Percentiles rank a stretch among this genome's conserved stretches.
Evolutionary conservation across 2,888 invertebrate genomes (phyloP).

Genomic region (Pocota personata): DNA sequence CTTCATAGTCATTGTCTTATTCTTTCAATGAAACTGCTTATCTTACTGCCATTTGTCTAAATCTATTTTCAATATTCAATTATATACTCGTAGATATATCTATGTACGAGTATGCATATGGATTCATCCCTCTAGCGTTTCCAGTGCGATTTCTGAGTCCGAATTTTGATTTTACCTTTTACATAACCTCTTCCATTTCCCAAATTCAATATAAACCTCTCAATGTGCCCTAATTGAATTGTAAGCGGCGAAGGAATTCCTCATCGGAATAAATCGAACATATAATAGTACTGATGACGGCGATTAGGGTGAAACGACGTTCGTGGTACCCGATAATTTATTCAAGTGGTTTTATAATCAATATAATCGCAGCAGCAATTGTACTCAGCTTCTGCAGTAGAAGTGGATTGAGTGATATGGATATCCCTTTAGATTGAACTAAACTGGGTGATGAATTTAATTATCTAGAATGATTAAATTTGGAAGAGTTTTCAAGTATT

Average conservation of each 20-base stretch:
- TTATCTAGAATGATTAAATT: neutral
- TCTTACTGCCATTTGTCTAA: conserved; percentile 35
- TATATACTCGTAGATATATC: neutral
- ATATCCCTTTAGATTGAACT: conserved; percentile 33
- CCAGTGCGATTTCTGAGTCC: conserved; percentile 36
- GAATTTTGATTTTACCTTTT: conserved; percentile 50
- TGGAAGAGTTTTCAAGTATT: neutral
- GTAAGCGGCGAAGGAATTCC: conserved; percentile 52
- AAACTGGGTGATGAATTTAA: conserved; percentile 27
- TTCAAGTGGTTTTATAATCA: conserved; percentile 69
- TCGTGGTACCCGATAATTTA: conserved; percentile 62
- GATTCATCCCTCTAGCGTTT: neutral
- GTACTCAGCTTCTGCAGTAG: conserved; percentile 33
- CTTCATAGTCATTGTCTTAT: neutral
- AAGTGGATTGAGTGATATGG: conserved; percentile 32
- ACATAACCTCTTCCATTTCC: conserved; percentile 40
- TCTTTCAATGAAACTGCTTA: neutral
- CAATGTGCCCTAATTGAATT: conserved; percentile 64
- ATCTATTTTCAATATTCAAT: conserved; percentile 32
- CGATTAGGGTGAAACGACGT: conserved; percentile 59
- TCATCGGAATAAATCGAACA: conserved; percentile 61
- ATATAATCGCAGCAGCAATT: conserved; percentile 55
- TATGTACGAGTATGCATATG: neutral
- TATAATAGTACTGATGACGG: conserved; percentile 53
- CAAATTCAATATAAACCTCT: conserved; percentile 60